These are phyloP conservation scores for Buceros bicornis DNA, from an alignment of 2,797 vertebrate species.

Conservation along the genomic window DNA sequence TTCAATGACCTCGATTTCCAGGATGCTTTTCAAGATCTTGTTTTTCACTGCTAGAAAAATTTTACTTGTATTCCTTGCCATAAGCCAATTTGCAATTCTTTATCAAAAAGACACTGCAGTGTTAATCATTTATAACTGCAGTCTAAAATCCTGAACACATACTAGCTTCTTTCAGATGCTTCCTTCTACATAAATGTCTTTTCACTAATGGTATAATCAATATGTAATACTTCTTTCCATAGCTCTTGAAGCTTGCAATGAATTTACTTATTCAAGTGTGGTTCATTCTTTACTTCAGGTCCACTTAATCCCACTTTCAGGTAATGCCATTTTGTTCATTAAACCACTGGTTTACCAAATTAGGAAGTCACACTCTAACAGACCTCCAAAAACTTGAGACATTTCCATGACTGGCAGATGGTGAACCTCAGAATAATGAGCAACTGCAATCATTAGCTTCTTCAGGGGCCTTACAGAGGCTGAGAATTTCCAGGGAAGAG, in stretches of 20 bases:
- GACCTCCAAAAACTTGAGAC: background rate
- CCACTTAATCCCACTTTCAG: background rate
- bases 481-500: background rate
- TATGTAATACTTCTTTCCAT: background rate
- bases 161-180: background rate
- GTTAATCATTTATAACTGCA: background rate
- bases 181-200: background rate
- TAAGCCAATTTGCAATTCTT: background rate
- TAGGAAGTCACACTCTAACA: background rate
- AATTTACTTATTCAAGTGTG: background rate
- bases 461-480: background rate
- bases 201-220: background rate
- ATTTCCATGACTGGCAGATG: accelerated
- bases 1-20: background rate
- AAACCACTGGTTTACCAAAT: background rate
- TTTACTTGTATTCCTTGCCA: background rate
- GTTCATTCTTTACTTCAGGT: background rate
- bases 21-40: background rate
- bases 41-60: background rate
- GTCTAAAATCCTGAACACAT: background rate
- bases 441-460: background rate
- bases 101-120: background rate
- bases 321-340: background rate
- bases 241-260: background rate
- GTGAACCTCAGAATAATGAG: background rate